These are phyloP conservation scores for Phalanger gymnotis DNA, from an alignment of 2,797 vertebrate species.

Conservation along the genomic window DNA sequence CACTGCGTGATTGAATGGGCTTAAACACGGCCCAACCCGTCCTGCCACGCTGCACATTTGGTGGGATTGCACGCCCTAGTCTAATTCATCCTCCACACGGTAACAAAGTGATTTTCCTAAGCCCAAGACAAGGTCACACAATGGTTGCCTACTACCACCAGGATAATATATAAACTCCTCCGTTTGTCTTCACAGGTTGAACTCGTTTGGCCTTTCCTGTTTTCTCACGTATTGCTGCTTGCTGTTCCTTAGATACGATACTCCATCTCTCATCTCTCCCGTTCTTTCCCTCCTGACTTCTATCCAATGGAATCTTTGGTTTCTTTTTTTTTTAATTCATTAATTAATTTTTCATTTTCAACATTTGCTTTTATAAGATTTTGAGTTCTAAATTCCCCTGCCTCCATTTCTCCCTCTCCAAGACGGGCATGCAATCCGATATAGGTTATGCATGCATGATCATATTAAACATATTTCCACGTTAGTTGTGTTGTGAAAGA, in stretches of 20 bases:
- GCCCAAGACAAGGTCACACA: neutral
- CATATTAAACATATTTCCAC: too few relatives aligned
- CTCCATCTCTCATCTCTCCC: neutral
- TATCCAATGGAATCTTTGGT: neutral
- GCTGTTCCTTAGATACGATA: neutral
- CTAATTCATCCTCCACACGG: neutral
- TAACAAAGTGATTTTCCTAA: neutral
- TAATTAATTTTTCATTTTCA: too few relatives aligned
- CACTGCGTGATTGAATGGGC: neutral
- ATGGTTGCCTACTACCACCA: neutral
- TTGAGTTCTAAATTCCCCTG: too few relatives aligned
- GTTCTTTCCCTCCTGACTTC: neutral
- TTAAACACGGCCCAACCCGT: neutral
- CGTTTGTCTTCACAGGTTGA: neutral
- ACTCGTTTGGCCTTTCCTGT: neutral
- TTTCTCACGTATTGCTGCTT: neutral
- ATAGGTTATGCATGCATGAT: too few relatives aligned
- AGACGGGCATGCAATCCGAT: too few relatives aligned
- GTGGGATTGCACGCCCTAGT: neutral
- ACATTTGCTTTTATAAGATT: too few relatives aligned
- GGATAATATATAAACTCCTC: neutral
- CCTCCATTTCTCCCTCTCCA: too few relatives aligned
- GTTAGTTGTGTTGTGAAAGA: too few relatives aligned
- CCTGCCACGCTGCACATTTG: neutral
- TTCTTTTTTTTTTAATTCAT: neutral